Conservation (phyloP, 2,888 invertebrate genomes). For the Coleophora deauratella region DNA sequence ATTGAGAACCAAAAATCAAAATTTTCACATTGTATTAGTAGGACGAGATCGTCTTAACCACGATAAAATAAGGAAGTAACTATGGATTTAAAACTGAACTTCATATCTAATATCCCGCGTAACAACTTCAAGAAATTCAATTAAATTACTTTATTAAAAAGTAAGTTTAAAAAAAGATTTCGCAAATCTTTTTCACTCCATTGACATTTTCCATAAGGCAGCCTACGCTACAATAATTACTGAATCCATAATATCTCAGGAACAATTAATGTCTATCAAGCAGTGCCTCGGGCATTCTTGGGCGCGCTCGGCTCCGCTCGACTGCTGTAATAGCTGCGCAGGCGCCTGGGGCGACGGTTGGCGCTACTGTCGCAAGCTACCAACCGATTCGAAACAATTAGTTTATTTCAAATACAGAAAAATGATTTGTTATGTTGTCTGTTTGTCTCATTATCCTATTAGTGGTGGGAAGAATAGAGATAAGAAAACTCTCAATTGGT, state of each 20-base stretch:
- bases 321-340: conserved; percentile 6
- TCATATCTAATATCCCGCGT: too few relatives aligned
- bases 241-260: conserved; percentile 34
- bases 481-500: too few relatives aligned
- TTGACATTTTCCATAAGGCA: conserved; percentile 23
- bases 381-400: conserved; percentile 31
- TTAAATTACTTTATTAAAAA: too few relatives aligned
- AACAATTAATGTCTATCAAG: conserved; percentile 59
- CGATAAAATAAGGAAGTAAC: too few relatives aligned
- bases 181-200: not conserved
- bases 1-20: too few relatives aligned
- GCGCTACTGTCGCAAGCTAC: conserved; percentile 26
- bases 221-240: conserved; percentile 26
- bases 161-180: too few relatives aligned
- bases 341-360: conserved; percentile 11
- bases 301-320: conserved; percentile 22
- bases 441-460: conserved; percentile 34
- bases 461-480: conserved; percentile 14
- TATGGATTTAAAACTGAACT: too few relatives aligned
- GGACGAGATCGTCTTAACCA: too few relatives aligned
- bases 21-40: too few relatives aligned
- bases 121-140: too few relatives aligned
- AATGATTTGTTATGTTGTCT: conserved; percentile 23
- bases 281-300: conserved; percentile 32
- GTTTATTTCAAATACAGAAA: conserved; percentile 40